These are phyloP conservation scores for Aix galericulata DNA, from an alignment of 2,113 vertebrate species.

Conservation along the genomic window DNA sequence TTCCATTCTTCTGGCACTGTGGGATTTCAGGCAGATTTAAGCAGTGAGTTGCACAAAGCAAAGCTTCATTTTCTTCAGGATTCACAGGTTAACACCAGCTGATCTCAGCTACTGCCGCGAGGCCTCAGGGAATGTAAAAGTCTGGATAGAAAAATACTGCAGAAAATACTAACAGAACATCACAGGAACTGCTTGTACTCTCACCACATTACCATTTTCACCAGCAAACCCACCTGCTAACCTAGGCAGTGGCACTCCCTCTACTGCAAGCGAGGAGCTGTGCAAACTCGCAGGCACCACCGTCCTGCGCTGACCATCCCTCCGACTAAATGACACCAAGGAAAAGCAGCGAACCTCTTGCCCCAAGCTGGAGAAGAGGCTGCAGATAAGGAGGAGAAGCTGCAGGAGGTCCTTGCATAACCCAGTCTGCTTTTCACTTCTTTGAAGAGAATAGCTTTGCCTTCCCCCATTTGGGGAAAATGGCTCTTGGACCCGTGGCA, in stretches of 20 bases:
- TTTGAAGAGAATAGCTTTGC: background rate
- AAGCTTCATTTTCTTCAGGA: background rate
- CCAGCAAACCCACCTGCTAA: background rate
- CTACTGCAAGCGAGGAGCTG: fast-evolving
- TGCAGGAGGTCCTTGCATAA: background rate
- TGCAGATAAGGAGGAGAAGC: background rate
- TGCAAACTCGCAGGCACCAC: background rate
- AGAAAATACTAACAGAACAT: background rate
- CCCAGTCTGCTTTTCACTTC: background rate
- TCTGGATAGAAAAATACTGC: background rate
- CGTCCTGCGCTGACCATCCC: fast-evolving
- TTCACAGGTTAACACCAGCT: background rate
- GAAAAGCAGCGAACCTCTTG: background rate
- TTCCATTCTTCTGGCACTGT: slow-evolving; percentile 22
- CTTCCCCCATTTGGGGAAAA: background rate
- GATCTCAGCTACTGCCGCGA: background rate
- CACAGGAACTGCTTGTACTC: background rate
- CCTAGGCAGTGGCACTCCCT: background rate
- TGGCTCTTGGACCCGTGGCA: background rate
- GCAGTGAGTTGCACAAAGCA: background rate
- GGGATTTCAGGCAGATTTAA: background rate
- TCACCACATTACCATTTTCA: background rate
- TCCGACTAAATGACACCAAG: background rate
- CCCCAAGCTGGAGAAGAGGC: background rate
- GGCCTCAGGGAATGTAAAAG: background rate